phyloP scores from a whole-genome alignment of 1,140 invertebrate genomes.

The Drosophila pandora region DNA sequence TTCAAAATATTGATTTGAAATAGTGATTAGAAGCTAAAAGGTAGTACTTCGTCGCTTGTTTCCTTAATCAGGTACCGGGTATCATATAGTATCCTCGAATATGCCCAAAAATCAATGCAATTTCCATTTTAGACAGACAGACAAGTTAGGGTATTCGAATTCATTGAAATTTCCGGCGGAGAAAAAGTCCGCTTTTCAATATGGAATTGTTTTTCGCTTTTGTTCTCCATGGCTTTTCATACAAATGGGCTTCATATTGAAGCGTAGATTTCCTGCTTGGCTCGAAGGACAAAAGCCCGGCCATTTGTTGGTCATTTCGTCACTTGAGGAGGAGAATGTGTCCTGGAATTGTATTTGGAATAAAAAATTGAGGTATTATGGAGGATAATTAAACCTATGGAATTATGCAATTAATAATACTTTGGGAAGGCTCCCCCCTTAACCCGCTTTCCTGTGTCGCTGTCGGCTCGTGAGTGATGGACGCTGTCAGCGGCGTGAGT shows the following conservation, averaged over 20 bases:
- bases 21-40: too few relatives aligned
- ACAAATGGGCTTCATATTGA: slow-evolving; percentile 63
- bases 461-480: slow-evolving; percentile 24
- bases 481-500: slow-evolving; percentile 22
- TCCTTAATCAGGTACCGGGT: too few relatives aligned
- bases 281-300: neutral
- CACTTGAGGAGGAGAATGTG: slow-evolving; percentile 7
- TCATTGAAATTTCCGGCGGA: neutral
- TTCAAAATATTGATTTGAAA: too few relatives aligned
- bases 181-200: slow-evolving; percentile 53
- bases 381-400: too few relatives aligned
- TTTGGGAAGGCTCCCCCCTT: neutral
- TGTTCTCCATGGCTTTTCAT: slow-evolving; percentile 46
- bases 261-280: neutral
- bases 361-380: too few relatives aligned
- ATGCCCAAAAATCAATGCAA: too few relatives aligned
- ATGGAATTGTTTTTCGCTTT: slow-evolving; percentile 52
- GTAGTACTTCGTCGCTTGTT: too few relatives aligned
- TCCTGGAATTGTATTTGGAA: neutral
- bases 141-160: slow-evolving; percentile 1
- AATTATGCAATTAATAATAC: too few relatives aligned
- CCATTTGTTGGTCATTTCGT: slow-evolving; percentile 10
- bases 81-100: too few relatives aligned
- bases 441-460: slow-evolving; percentile 7
- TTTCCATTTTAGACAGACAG: too few relatives aligned